Conservation (phyloP, 2,888 invertebrate genomes). For the Halocaridina rubra region DNA sequence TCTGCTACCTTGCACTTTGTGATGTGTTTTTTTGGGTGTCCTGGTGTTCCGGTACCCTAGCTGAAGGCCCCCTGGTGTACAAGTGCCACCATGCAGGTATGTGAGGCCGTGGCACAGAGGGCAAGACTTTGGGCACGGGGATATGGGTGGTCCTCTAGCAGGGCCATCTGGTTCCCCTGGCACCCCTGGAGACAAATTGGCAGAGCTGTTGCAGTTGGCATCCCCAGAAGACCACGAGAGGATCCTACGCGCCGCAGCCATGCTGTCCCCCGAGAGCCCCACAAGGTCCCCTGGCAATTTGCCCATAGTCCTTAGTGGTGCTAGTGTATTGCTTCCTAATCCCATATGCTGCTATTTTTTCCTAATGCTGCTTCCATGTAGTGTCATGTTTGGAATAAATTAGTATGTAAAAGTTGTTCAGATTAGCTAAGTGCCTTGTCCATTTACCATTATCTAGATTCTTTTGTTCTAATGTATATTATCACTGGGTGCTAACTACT, state of each 20-base stretch:
- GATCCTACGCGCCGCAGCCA: constrained; percentile 55
- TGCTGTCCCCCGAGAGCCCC: constrained; percentile 58
- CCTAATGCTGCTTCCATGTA: constrained; percentile 29
- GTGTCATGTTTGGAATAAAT: no score
- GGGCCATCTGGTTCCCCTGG: constrained; percentile 55
- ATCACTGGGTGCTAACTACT: no score
- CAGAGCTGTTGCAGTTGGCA: constrained; percentile 57
- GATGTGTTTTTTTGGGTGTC: constrained; percentile 30
- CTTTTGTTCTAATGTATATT: no score
- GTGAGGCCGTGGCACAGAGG: constrained; percentile 59
- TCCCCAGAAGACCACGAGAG: constrained; percentile 61
- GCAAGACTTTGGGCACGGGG: constrained; percentile 56
- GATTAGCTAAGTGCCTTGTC: no score
- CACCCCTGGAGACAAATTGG: constrained; percentile 57
- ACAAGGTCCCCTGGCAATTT: constrained; percentile 54
- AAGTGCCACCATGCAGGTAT: constrained; percentile 59
- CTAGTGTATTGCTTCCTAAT: constrained; percentile 49
- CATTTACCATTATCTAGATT: no score
- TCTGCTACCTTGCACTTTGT: constrained; percentile 42
- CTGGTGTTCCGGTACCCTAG: constrained; percentile 17
- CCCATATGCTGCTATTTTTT: constrained; percentile 48
- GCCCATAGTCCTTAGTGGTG: constrained; percentile 55
- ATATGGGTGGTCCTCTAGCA: constrained; percentile 48
- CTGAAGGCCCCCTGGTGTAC: constrained; percentile 50
- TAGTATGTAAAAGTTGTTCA: no score